These are phyloP conservation scores for Eucidaris tribuloides DNA, from an alignment of 35 echinoderm and acorn worm species.

Conservation along the genomic window DNA sequence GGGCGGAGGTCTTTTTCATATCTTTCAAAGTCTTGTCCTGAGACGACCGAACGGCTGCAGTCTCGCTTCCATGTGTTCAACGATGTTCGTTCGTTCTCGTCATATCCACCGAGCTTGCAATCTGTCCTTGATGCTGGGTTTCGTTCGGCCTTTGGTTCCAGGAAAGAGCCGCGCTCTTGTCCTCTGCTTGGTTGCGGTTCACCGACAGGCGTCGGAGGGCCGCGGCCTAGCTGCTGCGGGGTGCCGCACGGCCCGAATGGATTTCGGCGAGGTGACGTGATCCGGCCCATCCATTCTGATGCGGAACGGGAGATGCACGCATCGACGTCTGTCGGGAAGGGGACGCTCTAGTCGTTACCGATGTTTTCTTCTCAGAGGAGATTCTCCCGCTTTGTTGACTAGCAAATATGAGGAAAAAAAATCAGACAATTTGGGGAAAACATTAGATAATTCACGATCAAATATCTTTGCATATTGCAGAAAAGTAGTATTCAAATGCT, in stretches of 20 bases:
- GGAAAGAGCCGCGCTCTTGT: not conserved
- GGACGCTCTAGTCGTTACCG: too few species aligned
- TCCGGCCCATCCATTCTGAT: not conserved
- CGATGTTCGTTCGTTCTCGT: conserved; percentile 48
- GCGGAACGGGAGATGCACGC: not conserved
- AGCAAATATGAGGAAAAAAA: too few species aligned
- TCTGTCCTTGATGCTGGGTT: not conserved
- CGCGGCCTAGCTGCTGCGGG: conserved; percentile 69
- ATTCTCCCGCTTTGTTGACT: too few species aligned
- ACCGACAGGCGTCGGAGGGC: conserved; percentile 66
- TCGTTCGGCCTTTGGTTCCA: not conserved
- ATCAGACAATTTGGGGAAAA: too few species aligned
- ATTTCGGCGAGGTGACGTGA: not conserved
- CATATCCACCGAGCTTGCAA: not conserved
- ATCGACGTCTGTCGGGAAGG: not conserved
- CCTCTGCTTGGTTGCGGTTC: conserved; percentile 3
- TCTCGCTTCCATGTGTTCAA: conserved; percentile 61
- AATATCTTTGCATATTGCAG: too few species aligned
- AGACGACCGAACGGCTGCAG: conserved; percentile 45
- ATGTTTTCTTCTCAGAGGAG: too few species aligned
- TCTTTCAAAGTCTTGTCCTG: conserved; percentile 50
- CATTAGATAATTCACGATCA: too few species aligned
- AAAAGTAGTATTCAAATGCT: too few species aligned
- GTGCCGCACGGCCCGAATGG: conserved; percentile 37
- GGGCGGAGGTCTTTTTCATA: conserved; percentile 20